phyloP scores from a whole-genome alignment of 2,797 vertebrate genomes.

The Sebastes minor region DNA sequence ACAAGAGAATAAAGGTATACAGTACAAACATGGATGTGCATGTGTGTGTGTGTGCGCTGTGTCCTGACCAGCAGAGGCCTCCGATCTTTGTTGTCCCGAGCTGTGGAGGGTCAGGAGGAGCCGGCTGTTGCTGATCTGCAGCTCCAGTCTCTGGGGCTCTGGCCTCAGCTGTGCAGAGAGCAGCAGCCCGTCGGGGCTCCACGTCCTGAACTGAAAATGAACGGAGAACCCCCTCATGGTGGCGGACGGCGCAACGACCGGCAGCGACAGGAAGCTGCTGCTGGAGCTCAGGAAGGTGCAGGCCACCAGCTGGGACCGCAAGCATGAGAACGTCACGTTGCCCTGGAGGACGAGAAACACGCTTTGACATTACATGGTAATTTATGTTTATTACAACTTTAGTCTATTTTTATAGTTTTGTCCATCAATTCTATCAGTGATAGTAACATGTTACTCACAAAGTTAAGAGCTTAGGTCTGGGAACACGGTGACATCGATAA shows the following conservation, averaged over 20 bases:
- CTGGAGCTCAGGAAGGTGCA: conserved; percentile 87
- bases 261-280: conserved; percentile 87
- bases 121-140: conserved; percentile 82
- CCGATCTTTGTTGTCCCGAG: conserved; percentile 71
- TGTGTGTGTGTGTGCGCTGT: not conserved
- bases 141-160: conserved; percentile 80
- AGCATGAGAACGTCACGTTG: conserved; percentile 93
- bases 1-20: too few species aligned
- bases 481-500: too few species aligned
- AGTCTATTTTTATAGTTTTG: not conserved
- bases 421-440: not conserved
- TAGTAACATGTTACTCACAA: not conserved
- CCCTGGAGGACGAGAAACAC: conserved; percentile 77
- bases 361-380: not conserved
- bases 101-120: conserved; percentile 84
- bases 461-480: too few species aligned
- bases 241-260: conserved; percentile 71
- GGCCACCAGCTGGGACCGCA: conserved; percentile 85
- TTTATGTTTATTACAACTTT: not conserved
- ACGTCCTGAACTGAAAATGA: conserved; percentile 92
- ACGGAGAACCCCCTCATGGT: conserved; percentile 84
- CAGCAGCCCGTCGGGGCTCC: conserved; percentile 90
- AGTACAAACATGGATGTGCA: too few species aligned
- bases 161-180: conserved; percentile 83
- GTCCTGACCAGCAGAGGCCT: conserved; percentile 84